Conservation (phyloP, 2,797 vertebrate genomes). For the Scolopax rusticola region DNA sequence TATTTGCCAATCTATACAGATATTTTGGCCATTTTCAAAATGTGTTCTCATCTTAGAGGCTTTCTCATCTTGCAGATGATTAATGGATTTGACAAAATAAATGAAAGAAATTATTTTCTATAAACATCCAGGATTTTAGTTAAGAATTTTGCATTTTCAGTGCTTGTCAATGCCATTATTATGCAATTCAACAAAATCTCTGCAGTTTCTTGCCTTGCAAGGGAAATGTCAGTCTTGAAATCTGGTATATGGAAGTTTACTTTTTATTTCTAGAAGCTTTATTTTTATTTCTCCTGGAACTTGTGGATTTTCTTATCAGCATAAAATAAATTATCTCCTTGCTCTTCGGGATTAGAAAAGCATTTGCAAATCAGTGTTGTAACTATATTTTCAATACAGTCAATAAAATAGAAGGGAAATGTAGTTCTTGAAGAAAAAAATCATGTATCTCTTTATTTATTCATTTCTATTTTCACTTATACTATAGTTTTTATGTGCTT, state of each 20-base stretch:
- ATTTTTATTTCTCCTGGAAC: background rate
- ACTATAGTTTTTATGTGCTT: background rate
- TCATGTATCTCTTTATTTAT: background rate
- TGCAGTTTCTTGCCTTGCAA: constrained; percentile 16
- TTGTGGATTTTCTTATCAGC: background rate
- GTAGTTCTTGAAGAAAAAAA: background rate
- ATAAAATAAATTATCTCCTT: background rate
- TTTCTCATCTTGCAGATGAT: constrained; percentile 38
- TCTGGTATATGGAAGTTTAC: background rate
- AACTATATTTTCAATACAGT: background rate
- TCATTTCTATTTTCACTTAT: background rate
- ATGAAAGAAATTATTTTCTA: background rate
- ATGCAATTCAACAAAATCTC: background rate
- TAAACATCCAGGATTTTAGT: constrained; percentile 31
- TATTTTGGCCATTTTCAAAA: constrained; percentile 46
- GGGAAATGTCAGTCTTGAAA: background rate
- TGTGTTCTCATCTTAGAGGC: constrained; percentile 39
- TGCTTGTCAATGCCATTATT: background rate
- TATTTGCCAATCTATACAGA: background rate
- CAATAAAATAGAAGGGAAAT: background rate
- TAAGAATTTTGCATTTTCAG: constrained; percentile 12
- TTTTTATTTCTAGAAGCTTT: constrained; percentile 15
- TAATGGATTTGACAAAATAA: constrained; percentile 34
- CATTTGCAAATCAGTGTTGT: background rate
- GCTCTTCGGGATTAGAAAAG: background rate